These are phyloP conservation scores for Odontocerum albicorne DNA, from an alignment of 2,888 invertebrate species.

Conservation along the genomic window DNA sequence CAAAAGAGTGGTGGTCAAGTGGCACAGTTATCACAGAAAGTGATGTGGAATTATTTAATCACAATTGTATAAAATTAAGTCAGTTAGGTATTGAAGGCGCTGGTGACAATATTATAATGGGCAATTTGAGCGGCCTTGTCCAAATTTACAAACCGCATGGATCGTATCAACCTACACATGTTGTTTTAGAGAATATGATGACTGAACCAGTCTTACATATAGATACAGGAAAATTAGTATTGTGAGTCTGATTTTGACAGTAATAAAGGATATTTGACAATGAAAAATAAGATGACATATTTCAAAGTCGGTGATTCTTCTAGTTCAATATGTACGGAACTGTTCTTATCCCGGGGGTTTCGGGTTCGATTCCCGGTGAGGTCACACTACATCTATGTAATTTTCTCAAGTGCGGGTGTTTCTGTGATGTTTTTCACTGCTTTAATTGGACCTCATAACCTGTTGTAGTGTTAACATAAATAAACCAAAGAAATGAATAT, in stretches of 20 bases:
- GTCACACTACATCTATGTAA: too few species aligned
- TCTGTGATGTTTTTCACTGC: too few species aligned
- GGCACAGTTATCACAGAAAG: slow-evolving; percentile 55
- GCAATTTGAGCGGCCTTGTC: slow-evolving; percentile 67
- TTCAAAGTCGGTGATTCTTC: too few species aligned
- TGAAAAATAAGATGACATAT: too few species aligned
- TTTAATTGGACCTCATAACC: too few species aligned
- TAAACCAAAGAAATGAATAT: too few species aligned
- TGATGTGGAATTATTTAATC: slow-evolving; percentile 51
- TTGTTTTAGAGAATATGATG: slow-evolving; percentile 67
- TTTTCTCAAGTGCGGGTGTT: too few species aligned
- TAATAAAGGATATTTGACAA: neutral
- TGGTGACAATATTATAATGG: slow-evolving; percentile 63
- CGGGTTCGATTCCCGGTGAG: too few species aligned
- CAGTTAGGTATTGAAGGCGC: slow-evolving; percentile 29
- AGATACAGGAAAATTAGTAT: slow-evolving; percentile 67
- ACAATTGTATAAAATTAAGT: slow-evolving; percentile 17
- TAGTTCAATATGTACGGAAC: too few species aligned
- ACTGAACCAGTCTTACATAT: slow-evolving; percentile 67
- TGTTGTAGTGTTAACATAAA: too few species aligned
- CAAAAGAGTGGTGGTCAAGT: slow-evolving; percentile 72
- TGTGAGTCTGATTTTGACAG: slow-evolving; percentile 56
- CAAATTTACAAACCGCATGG: slow-evolving; percentile 63
- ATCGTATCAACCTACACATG: slow-evolving; percentile 56
- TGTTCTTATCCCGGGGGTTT: too few species aligned